Evolutionary conservation across 2,797 vertebrate species (phyloP).

Genomic region (Pangasius krempfi): DNA sequence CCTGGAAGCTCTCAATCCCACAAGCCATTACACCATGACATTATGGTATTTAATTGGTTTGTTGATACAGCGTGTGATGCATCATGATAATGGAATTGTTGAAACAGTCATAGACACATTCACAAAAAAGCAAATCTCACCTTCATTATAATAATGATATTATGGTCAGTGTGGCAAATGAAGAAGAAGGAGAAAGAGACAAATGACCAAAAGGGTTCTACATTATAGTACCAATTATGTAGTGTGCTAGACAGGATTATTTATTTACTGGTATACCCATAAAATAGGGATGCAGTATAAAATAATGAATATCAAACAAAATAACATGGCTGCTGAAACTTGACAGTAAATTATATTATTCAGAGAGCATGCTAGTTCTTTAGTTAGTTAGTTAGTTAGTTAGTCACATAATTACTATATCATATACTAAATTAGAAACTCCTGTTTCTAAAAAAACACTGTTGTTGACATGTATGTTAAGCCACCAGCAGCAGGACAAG

Average conservation of each 20-base stretch:
- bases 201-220: not conserved
- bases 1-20: conserved; percentile 19
- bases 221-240: not conserved
- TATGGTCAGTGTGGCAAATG: not conserved
- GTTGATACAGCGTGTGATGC: not conserved
- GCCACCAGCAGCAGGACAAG: conserved; percentile 51
- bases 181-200: not conserved
- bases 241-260: not conserved
- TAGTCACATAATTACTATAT: not conserved
- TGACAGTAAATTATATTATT: not conserved
- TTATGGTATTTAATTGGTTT: conserved; percentile 9
- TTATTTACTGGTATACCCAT: not conserved
- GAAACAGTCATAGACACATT: not conserved
- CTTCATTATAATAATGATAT: not conserved
- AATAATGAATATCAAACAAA: not conserved
- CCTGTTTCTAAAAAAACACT: not conserved
- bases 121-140: not conserved
- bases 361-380: not conserved
- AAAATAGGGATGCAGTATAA: not conserved
- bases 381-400: not conserved
- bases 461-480: not conserved
- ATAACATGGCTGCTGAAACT: not conserved
- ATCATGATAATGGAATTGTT: not conserved
- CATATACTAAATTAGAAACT: not conserved
- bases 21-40: conserved; percentile 31